Conservation (phyloP, 2,888 invertebrate species). For the Auanema sp. region DNA sequence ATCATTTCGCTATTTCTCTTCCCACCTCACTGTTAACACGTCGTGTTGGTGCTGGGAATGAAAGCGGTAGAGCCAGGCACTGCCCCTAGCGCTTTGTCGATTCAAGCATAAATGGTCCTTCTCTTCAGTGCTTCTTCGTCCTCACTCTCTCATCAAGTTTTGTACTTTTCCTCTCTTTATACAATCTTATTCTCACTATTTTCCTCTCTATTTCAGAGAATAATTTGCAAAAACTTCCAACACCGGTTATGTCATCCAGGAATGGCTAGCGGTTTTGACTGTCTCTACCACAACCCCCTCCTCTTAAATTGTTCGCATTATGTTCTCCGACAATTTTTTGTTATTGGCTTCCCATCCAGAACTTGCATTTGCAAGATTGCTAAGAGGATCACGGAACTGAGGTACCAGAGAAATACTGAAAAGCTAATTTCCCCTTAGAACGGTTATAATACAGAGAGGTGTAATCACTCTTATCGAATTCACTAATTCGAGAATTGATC, state of each 20-base stretch:
- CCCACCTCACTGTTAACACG: background rate
- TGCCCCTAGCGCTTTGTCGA: background rate
- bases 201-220: too few species aligned
- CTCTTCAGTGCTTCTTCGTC: background rate
- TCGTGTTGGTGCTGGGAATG: too few species aligned
- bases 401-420: background rate
- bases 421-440: background rate
- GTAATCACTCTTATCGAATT: too few species aligned
- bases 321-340: too few species aligned
- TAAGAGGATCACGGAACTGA: background rate
- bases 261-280: conserved; percentile 2
- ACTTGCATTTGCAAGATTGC: background rate
- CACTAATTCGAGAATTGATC: too few species aligned
- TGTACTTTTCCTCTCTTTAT: conserved; percentile 1
- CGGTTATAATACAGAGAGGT: background rate
- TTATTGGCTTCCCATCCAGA: background rate
- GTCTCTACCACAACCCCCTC: conserved; percentile 9
- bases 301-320: conserved; percentile 4
- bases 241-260: background rate
- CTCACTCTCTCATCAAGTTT: too few species aligned
- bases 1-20: background rate
- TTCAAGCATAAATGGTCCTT: background rate
- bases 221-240: too few species aligned
- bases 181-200: conserved; percentile 1
- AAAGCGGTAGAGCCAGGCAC: too few species aligned